These are phyloP conservation scores for Tolmerus cingulatus DNA, from an alignment of 2,888 invertebrate genomes.

Conservation along the genomic window DNA sequence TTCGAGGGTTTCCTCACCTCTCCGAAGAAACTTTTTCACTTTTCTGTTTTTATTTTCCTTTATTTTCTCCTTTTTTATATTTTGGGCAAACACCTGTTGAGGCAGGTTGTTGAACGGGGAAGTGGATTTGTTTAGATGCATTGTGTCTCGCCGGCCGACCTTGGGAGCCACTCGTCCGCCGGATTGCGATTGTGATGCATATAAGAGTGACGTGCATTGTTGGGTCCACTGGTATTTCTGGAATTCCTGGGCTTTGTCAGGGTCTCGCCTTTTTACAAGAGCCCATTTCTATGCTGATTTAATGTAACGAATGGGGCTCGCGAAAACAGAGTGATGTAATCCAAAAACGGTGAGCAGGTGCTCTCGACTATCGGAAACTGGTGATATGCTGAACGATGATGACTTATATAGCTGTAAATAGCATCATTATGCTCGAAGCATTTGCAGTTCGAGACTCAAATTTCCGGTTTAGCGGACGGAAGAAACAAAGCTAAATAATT, in stretches of 20 bases:
- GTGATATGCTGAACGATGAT: not conserved
- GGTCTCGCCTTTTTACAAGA: not conserved
- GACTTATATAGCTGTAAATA: not conserved
- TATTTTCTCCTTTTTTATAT: not conserved
- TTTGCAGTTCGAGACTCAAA: not conserved
- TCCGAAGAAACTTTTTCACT: not conserved
- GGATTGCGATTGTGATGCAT: constrained; percentile 27
- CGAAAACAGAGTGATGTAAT: not conserved
- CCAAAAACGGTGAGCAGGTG: not conserved
- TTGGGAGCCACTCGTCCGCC: not conserved
- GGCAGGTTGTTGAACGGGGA: constrained; percentile 35
- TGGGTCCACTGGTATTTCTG: not conserved
- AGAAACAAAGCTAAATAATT: not conserved
- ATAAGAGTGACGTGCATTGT: not conserved
- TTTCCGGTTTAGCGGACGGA: not conserved
- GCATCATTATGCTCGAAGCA: not conserved
- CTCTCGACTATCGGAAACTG: not conserved
- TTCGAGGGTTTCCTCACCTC: not conserved
- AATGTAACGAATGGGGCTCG: not conserved
- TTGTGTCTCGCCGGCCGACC: constrained; percentile 7
- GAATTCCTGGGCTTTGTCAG: not conserved
- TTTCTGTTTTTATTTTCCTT: not conserved
- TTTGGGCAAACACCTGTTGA: constrained; percentile 40
- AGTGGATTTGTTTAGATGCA: constrained; percentile 40
- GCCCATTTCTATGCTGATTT: not conserved